Evolutionary conservation across 2,113 vertebrate species (phyloP), one percentile per base, ranked within the genome.

Genomic region (Salvelinus sp.): DNA sequence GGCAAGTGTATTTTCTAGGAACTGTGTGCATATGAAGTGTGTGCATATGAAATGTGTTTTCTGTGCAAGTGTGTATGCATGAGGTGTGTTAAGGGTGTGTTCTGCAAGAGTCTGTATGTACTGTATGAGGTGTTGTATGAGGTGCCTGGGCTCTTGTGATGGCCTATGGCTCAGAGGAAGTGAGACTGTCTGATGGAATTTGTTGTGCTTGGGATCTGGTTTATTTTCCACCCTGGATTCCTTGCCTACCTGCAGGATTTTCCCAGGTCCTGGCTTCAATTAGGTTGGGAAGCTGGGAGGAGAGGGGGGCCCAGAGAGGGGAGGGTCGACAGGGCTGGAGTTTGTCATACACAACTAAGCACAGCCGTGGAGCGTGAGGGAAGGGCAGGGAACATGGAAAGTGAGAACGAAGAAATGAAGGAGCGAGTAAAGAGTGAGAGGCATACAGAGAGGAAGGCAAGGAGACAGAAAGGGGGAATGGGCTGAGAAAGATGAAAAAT

Each of bases 221-320:
- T 93, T 91, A 85, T 90, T 93, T 93, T 91, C 82, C 91, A 88
- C 78, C 81, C 85, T 77, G 86, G 84, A 91, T 89, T 87, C 87
- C 85, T 88, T 82, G 90, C 83, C 87, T 91, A 93, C 91, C 92
- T 94, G 91, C 86, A 87, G 88, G 89, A 91, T 87, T 91, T 91
- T 91, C 89, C 85, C 89, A 91, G 85, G 83, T 92, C 88, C 91
- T 93, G 91, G 89, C 84, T 93, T 92, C 91, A 92, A 94, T 93
- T 93, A 93, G 82, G 82, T 82, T 83, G 81, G 85, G 88, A 87
- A 82, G 82, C 80, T 71, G 75, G 47, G 73, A 77, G 73, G 25
- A 13, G 44, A 66, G 57, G 62, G n/a, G 50, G 27, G 65, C 7
- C 70, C 28, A 70, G 74, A 70, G 25, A 47, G 79, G 30, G 60